Conservation (phyloP, 2,797 vertebrate genomes). For the Antrozous pallidus region DNA sequence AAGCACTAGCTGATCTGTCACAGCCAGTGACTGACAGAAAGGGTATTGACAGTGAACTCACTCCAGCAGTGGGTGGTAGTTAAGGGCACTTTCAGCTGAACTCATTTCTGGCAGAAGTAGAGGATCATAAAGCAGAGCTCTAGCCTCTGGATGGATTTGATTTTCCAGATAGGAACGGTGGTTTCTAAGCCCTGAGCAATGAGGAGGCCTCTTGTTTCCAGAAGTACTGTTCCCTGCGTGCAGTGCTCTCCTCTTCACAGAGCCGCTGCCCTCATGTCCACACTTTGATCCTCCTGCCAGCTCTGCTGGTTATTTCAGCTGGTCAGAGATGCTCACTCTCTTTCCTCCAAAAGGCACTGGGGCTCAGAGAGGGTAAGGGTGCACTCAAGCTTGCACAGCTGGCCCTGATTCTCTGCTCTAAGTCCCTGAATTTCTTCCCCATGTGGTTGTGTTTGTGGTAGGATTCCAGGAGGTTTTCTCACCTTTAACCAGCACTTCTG, state of each 20-base stretch:
- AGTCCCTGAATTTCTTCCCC: neutral
- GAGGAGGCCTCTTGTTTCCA: neutral
- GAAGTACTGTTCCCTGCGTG: neutral
- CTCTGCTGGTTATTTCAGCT: neutral
- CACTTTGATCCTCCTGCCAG: neutral
- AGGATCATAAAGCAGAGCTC: conserved; percentile 55
- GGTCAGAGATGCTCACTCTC: neutral
- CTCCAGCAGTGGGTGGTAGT: conserved; percentile 46
- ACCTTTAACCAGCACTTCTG: conserved; percentile 28
- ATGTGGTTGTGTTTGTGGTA: neutral
- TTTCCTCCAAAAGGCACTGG: neutral
- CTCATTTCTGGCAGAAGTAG: conserved; percentile 70
- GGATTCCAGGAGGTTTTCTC: conserved; percentile 17
- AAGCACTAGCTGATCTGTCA: conserved; percentile 51
- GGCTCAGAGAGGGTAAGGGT: neutral
- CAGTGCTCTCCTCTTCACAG: neutral
- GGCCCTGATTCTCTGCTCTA: neutral
- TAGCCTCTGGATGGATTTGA: conserved; percentile 54
- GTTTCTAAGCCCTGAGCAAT: conserved; percentile 62
- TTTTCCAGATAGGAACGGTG: conserved; percentile 59
- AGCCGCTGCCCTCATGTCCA: neutral
- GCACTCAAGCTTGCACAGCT: neutral
- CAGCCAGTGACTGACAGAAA: conserved; percentile 58
- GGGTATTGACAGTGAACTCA: conserved; percentile 44
- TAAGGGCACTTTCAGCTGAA: conserved; percentile 73